These are phyloP conservation scores for Pheosia gnoma DNA, from an alignment of 2,888 invertebrate species.

Conservation along the genomic window DNA sequence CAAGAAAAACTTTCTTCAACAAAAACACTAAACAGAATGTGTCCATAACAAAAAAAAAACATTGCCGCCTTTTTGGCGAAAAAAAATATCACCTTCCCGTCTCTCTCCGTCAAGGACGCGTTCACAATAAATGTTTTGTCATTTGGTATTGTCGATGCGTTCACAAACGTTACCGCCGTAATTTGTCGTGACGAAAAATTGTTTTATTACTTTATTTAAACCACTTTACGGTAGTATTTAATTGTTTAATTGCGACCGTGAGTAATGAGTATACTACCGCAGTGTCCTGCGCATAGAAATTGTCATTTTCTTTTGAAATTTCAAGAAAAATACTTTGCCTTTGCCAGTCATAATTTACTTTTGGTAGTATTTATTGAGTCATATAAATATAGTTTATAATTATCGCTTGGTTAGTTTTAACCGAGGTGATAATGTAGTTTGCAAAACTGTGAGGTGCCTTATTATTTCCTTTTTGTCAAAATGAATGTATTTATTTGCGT, in stretches of 20 bases:
- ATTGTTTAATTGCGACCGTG: slow-evolving; percentile 67
- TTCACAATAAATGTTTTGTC: slow-evolving; percentile 55
- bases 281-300: slow-evolving; percentile 51
- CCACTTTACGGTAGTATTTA: slow-evolving; percentile 72
- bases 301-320: slow-evolving; percentile 42
- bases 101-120: slow-evolving; percentile 36
- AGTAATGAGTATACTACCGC: slow-evolving; percentile 68
- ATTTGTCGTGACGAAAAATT: slow-evolving; percentile 50
- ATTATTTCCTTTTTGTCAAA: too few species aligned
- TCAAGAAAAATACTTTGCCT: slow-evolving; percentile 33
- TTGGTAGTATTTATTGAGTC: slow-evolving; percentile 7
- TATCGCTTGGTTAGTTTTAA: background rate
- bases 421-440: background rate
- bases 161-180: slow-evolving; percentile 39
- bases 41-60: slow-evolving; percentile 1
- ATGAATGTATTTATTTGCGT: too few species aligned
- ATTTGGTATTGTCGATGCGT: slow-evolving; percentile 37
- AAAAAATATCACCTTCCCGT: slow-evolving; percentile 20
- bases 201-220: slow-evolving; percentile 55
- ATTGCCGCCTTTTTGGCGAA: slow-evolving; percentile 19
- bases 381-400: background rate
- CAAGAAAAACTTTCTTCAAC: slow-evolving; percentile 45
- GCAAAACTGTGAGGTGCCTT: background rate
- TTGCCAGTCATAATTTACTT: slow-evolving; percentile 41
- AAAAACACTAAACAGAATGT: slow-evolving; percentile 12